Conservation (phyloP, 2,888 invertebrate genomes). For the Hypena proboscidalis region DNA sequence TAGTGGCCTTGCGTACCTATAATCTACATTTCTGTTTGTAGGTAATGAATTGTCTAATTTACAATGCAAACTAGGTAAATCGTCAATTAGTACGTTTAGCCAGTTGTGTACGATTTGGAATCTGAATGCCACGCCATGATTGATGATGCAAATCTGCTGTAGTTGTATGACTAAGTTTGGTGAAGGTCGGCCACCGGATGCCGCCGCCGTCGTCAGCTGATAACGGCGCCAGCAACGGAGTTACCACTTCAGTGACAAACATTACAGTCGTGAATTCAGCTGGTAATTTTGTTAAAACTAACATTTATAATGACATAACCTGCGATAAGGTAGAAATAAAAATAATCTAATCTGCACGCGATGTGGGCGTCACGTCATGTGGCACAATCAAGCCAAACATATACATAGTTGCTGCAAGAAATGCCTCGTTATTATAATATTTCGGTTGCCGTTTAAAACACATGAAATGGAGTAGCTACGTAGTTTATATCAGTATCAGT, state of each 20-base stretch:
- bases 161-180: conserved; percentile 61
- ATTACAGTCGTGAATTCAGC: conserved; percentile 28
- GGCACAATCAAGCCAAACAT: conserved; percentile 17
- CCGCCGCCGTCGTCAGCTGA: conserved; percentile 60
- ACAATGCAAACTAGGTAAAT: conserved; percentile 14
- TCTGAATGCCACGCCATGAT: conserved; percentile 47
- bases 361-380: conserved; percentile 30
- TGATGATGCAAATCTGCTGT: conserved; percentile 60
- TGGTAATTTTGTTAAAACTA: conserved; percentile 20
- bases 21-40: no score
- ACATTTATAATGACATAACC: conserved; percentile 24
- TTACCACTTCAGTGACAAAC: conserved; percentile 39
- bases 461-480: no score
- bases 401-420: conserved; percentile 17
- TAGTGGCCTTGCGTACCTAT: no score
- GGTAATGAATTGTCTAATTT: background rate
- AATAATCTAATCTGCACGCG: conserved; percentile 33
- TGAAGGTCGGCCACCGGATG: conserved; percentile 67
- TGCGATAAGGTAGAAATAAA: conserved; percentile 20
- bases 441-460: conserved; percentile 5
- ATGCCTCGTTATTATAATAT: conserved; percentile 19
- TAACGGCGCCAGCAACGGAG: conserved; percentile 51
- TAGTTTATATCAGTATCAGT: no score
- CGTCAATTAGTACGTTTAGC: conserved; percentile 33
- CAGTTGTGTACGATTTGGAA: conserved; percentile 38